Evolutionary conservation across 64 coral and sea anemone species (phyloP).

Genomic region (Trachythela sp.): DNA sequence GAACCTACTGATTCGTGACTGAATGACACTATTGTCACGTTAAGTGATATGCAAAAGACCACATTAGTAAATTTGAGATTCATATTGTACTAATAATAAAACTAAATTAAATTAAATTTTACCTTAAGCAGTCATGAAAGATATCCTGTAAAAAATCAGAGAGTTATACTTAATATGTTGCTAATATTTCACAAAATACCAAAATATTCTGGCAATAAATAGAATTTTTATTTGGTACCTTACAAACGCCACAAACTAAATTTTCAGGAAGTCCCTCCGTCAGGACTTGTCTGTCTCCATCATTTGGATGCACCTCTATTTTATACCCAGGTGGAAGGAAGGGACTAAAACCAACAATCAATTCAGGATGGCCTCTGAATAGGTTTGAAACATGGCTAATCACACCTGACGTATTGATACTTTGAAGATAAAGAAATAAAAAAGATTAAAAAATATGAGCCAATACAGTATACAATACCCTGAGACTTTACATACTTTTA

Average conservation of each 20-base stretch:
- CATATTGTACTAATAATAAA: neutral
- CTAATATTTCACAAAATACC: too few relatives aligned
- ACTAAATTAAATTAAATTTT: neutral
- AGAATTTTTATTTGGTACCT: too few relatives aligned
- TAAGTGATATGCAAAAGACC: too few relatives aligned
- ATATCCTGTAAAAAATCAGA: conserved; percentile 76
- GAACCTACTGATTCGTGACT: too few relatives aligned
- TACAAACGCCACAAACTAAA: neutral
- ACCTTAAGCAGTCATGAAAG: conserved; percentile 95
- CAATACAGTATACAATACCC: neutral
- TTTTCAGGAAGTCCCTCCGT: neutral
- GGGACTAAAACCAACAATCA: conserved; percentile 95
- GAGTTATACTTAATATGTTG: too few relatives aligned
- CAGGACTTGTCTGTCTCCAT: conserved; percentile 31
- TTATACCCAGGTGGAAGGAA: conserved; percentile 98
- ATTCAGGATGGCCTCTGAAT: conserved; percentile 94
- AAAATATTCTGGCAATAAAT: too few relatives aligned
- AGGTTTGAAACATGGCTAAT: conserved; percentile 86
- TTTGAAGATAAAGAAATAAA: conserved; percentile 34
- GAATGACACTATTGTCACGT: too few relatives aligned
- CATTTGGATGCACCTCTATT: conserved; percentile 93
- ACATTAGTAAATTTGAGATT: too few relatives aligned
- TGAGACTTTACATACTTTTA: too few relatives aligned
- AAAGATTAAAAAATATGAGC: neutral
- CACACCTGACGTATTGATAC: conserved; percentile 94